These are phyloP conservation scores for Lagopus leucura DNA, from an alignment of 2,113 vertebrate genomes.

Conservation along the genomic window DNA sequence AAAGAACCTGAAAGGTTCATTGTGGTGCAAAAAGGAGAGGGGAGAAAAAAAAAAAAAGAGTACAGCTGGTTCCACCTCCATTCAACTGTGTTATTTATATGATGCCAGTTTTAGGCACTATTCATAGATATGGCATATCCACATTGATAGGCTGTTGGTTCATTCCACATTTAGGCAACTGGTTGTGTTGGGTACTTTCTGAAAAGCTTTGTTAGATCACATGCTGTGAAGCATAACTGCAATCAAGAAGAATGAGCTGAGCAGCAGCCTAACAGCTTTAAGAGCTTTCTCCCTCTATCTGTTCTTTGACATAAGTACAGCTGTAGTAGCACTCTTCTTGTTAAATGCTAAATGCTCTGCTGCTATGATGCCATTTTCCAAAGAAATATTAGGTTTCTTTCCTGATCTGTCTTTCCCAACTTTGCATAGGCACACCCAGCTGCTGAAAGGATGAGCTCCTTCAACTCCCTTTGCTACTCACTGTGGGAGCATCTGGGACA, in stretches of 20 bases:
- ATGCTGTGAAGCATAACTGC: background rate
- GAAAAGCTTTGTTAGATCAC: background rate
- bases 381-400: background rate
- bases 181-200: background rate
- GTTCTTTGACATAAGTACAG: background rate
- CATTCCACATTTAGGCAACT: background rate
- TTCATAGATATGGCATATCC: background rate
- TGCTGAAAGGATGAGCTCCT: background rate
- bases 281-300: background rate
- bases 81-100: background rate
- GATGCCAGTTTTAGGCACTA: background rate
- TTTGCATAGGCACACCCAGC: background rate
- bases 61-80: background rate
- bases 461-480: conserved; percentile 65
- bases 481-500: conserved; percentile 91
- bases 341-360: background rate
- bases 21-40: no score
- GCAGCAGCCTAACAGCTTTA: background rate
- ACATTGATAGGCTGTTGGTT: background rate
- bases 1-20: background rate
- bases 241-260: background rate
- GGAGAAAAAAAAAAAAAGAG: no score
- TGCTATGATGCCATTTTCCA: background rate
- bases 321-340: background rate
- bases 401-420: background rate